These are phyloP conservation scores for Tetrao urogallus DNA, from an alignment of 2,113 vertebrate genomes.

Conservation along the genomic window DNA sequence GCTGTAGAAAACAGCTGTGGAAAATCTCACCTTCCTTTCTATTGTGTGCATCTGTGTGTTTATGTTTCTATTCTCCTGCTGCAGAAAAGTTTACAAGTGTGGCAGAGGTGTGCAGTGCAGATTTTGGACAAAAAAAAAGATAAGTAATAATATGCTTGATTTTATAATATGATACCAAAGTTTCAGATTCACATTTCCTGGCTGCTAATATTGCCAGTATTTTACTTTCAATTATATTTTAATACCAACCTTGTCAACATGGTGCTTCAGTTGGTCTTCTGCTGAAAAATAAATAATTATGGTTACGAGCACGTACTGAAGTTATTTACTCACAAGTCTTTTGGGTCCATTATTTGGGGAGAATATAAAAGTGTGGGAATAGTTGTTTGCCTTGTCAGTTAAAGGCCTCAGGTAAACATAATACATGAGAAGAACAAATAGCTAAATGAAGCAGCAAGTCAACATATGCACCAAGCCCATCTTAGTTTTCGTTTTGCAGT, in stretches of 20 bases:
- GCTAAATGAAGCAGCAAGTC: constrained; percentile 45
- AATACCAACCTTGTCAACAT: not conserved
- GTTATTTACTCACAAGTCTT: not conserved
- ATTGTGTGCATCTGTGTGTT: not conserved
- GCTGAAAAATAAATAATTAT: not conserved
- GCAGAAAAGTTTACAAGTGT: not conserved
- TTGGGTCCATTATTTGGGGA: not conserved
- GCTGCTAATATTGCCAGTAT: not conserved
- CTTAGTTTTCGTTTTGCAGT: constrained; percentile 9
- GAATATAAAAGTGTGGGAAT: not conserved
- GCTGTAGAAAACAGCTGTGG: not conserved
- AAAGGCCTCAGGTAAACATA: not conserved
- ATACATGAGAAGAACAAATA: constrained; percentile 5
- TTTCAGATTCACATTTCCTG: not conserved
- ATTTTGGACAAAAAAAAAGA: not conserved
- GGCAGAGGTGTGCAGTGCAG: not conserved
- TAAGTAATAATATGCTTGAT: not conserved
- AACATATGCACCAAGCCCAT: constrained; percentile 31
- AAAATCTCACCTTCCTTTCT: not conserved
- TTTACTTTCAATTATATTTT: not conserved
- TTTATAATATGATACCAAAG: not conserved
- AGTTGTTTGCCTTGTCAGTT: not conserved
- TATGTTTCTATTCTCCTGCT: not conserved
- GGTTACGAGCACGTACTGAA: not conserved
- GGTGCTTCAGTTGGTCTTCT: not conserved